A percentile compares a stretch with the other conserved stretches of the same genome.
Evolutionary conservation across 2,888 invertebrate genomes (phyloP).

Genomic region (Cheilosia variabilis): DNA sequence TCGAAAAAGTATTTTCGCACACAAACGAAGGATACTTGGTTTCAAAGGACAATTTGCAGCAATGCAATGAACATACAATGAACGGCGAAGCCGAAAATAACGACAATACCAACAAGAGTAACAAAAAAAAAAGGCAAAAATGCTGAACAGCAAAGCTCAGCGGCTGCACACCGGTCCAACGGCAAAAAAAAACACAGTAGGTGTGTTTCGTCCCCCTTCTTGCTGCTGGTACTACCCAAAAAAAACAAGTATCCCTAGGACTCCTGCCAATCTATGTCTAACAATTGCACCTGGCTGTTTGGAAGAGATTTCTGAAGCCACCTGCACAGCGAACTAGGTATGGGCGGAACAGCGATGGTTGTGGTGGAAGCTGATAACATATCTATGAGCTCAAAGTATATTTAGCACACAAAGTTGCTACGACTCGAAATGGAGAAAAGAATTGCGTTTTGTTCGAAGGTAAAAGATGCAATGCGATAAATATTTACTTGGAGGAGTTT

Average conservation of each 20-base stretch:
- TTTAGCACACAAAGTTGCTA: constrained; percentile 71
- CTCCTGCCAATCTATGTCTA: constrained; percentile 29
- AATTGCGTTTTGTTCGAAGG: constrained; percentile 47
- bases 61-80: constrained; percentile 59
- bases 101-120: constrained; percentile 56
- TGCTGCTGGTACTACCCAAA: constrained; percentile 19
- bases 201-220: constrained; percentile 24
- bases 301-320: constrained; percentile 9
- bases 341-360: constrained; percentile 47
- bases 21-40: constrained; percentile 1
- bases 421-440: constrained; percentile 58
- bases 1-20: constrained; percentile 38
- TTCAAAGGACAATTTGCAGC: constrained; percentile 64
- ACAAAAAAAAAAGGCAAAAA: constrained; percentile 39
- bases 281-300: constrained; percentile 54
- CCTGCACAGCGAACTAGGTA: constrained; percentile 8
- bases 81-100: constrained; percentile 58
- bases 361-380: constrained; percentile 64
- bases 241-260: not conserved
- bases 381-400: constrained; percentile 70
- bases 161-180: constrained; percentile 36
- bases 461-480: constrained; percentile 58
- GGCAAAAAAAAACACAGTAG: not conserved
- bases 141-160: constrained; percentile 69
- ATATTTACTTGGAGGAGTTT: constrained; percentile 59